Base-by-base conservation (phyloP, 1,140 invertebrate species). In the Ceratosolen fusciceps region DNA sequence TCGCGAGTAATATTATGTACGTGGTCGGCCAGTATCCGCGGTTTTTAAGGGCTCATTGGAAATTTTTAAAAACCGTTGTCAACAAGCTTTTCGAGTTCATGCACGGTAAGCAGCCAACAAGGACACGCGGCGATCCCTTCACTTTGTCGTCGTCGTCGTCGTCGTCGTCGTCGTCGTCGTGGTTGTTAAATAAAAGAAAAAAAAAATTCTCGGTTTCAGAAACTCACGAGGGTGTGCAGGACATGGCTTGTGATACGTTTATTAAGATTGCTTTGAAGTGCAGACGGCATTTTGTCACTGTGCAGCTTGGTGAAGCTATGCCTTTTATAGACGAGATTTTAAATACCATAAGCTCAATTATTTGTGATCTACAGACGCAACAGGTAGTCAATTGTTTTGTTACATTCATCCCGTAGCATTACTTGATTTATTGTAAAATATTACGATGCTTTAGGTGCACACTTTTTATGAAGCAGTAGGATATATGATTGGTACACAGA, bases 11-110 rank as follows among this genome's bases (percentile, higher is more conserved):
- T 90, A 99, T 99, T 82, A 99, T 99, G 99, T 99, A 99, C 90
- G 98, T 99, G 81, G 99, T 99, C 47, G 99, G 99, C 34, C 99
- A 99, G 88, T 99, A 99, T 92, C 99, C 99, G 68, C 92, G 98
- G 65, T 99, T 99, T 91, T 92, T 99, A 54, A 92, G 98, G 84
- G 98, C 98, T n/a, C 99, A 99, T 91, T 99, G 99, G 99, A 98
- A 99, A 90, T 99, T 99, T 91, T 92, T 99, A n/a, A 99, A 99
- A 92, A 99, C 99, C 77, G 99, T 99, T 86, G 98, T 99, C 65
- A 99, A 99, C 92, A 99, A 99, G 92, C 92, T 99, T 49, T 99
- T 99, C 92, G 99, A 99, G 91, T 99, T 99, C 89, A 99, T 99
- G 99, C 99, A 99, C 91, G 95, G 94, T 95, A 86, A 90, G 90